A percentile compares a stretch with the other conserved stretches of the same genome.
These are phyloP conservation scores for Pedetes capensis DNA, from an alignment of 2,113 vertebrate genomes.

Conservation along the genomic window DNA sequence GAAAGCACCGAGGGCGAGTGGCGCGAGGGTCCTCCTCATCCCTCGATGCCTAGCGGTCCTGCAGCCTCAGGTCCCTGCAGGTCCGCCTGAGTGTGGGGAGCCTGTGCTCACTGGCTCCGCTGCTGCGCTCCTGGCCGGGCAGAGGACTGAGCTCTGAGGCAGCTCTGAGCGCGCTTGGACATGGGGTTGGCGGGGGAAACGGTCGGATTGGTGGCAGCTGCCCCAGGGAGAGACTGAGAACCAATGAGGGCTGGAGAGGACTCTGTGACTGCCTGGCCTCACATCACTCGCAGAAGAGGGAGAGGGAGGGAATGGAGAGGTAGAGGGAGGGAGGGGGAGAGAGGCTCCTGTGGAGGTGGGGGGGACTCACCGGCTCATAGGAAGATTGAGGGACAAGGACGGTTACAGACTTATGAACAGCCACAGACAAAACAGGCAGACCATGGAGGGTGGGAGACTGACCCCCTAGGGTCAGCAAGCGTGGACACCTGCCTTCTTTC, in stretches of 20 bases:
- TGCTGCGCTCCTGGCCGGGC: background rate
- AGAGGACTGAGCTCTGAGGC: background rate
- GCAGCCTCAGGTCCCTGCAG: background rate
- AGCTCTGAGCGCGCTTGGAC: background rate
- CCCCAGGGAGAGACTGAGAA: background rate
- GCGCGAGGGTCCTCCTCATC: background rate
- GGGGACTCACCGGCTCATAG: too few species aligned
- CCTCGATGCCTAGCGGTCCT: background rate
- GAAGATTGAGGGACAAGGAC: background rate
- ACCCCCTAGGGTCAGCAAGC: too few species aligned
- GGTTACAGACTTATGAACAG: background rate
- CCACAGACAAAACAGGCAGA: background rate
- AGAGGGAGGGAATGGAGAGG: background rate
- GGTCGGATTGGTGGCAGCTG: conserved; percentile 18
- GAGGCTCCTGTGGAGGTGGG: background rate
- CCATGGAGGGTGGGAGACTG: background rate
- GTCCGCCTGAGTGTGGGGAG: background rate
- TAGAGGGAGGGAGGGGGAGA: background rate
- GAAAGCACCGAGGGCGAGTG: background rate
- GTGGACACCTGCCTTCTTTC: background rate
- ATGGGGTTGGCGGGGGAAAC: background rate
- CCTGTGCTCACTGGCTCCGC: background rate
- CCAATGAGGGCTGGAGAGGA: conserved; percentile 60
- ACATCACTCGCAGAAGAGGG: background rate
- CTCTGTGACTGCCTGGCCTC: background rate